Percentiles rank a stretch among this genome's conserved stretches.
Evolutionary conservation across 2,113 vertebrate genomes (phyloP).

Genomic region (Gambusia affinis): DNA sequence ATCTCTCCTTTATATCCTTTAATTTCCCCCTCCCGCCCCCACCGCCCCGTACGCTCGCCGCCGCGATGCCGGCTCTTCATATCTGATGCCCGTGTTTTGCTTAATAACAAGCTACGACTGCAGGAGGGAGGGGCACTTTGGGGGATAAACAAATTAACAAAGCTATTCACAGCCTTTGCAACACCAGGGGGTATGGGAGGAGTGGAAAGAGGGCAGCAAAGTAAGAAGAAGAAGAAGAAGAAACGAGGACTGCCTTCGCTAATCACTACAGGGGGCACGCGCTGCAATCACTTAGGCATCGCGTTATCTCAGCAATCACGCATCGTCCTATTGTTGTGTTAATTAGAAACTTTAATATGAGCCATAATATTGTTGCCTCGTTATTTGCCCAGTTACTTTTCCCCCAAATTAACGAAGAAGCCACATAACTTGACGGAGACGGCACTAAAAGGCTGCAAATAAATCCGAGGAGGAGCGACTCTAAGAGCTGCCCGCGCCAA

Average conservation of each 20-base stretch:
- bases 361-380: constrained; percentile 62
- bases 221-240: constrained; percentile 24
- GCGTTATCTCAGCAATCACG: constrained; percentile 71
- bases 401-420: constrained; percentile 55
- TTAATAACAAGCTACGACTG: constrained; percentile 73
- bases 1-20: constrained; percentile 79
- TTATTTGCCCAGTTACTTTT: constrained; percentile 59
- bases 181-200: constrained; percentile 63
- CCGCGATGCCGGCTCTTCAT: constrained; percentile 68
- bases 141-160: constrained; percentile 80
- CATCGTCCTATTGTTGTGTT: constrained; percentile 60
- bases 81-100: constrained; percentile 75
- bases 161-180: constrained; percentile 69
- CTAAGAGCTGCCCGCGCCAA: neutral
- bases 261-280: constrained; percentile 64
- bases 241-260: constrained; percentile 52
- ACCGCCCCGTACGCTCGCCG: constrained; percentile 11
- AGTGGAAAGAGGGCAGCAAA: constrained; percentile 57
- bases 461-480: neutral
- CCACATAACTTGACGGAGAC: constrained; percentile 17
- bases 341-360: constrained; percentile 75
- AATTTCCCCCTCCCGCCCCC: constrained; percentile 36
- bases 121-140: constrained; percentile 58
- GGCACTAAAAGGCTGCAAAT: constrained; percentile 19
- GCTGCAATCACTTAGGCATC: constrained; percentile 63